Evolutionary conservation across 2,797 vertebrate genomes (phyloP).

Genomic region (Chromobotia macracanthus): DNA sequence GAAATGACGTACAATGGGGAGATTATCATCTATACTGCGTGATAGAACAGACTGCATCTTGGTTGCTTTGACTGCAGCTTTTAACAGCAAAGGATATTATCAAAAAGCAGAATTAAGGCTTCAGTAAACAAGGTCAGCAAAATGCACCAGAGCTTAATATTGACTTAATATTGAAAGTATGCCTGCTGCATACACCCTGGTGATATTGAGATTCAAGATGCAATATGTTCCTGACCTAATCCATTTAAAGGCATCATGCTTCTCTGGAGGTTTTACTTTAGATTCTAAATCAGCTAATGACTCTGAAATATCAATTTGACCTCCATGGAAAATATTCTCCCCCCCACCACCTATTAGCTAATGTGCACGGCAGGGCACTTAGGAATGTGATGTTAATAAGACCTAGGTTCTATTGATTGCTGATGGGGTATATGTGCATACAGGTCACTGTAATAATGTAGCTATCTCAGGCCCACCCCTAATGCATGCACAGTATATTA

Average conservation of each 20-base stretch:
- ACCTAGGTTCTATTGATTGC: conserved; percentile 44
- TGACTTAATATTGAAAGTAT: conserved; percentile 17
- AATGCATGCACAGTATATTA: conserved; percentile 30
- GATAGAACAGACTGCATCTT: conserved; percentile 25
- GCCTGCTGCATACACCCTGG: conserved; percentile 9
- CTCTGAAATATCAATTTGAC: conserved; percentile 59
- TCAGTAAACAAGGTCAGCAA: conserved; percentile 32
- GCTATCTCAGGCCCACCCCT: conserved; percentile 9
- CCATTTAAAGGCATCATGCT: conserved; percentile 45
- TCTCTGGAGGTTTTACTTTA: conserved; percentile 31
- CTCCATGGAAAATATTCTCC: conserved; percentile 56
- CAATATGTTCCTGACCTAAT: conserved; percentile 31
- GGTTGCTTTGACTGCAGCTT: conserved; percentile 20
- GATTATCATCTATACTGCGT: conserved; percentile 14
- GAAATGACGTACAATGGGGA: conserved; percentile 5
- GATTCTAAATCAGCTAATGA: conserved; percentile 54
- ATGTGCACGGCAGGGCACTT: conserved; percentile 54
- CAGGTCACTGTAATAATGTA: conserved; percentile 33
- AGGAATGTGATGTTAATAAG: conserved; percentile 59
- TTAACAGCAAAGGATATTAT: conserved; percentile 34
- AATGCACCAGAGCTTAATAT: conserved; percentile 24
- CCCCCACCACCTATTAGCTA: conserved; percentile 57
- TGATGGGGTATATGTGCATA: conserved; percentile 42
- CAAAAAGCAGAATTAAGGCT: conserved; percentile 33
- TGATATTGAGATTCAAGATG: conserved; percentile 29